These are phyloP conservation scores for Acanthococcus lagerstroemiae DNA, from an alignment of 2,888 invertebrate species.

Conservation along the genomic window DNA sequence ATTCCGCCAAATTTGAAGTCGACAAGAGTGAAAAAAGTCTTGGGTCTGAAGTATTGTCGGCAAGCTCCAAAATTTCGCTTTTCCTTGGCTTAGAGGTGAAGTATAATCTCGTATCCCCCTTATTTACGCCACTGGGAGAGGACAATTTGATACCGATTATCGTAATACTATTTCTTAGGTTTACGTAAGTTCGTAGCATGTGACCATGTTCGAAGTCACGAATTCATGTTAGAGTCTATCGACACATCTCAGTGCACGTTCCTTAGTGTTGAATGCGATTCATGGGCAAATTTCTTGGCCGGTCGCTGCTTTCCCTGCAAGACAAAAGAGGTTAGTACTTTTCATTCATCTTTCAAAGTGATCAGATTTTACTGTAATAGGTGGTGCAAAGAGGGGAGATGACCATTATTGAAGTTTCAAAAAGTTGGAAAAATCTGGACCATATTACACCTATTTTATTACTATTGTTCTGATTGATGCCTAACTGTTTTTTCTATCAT, in stretches of 20 bases:
- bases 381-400: not conserved
- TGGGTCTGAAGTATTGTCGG: too few species aligned
- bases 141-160: too few species aligned
- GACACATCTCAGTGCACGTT: conserved; percentile 57
- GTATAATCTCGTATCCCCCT: too few species aligned
- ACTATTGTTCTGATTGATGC: not conserved
- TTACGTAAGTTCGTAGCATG: conserved; percentile 66
- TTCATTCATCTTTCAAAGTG: too few species aligned
- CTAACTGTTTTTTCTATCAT: not conserved
- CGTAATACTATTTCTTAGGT: too few species aligned
- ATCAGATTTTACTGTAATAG: not conserved
- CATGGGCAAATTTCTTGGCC: conserved; percentile 50
- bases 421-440: not conserved
- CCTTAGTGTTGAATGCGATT: conserved; percentile 64
- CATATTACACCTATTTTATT: too few species aligned
- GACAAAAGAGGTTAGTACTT: conserved; percentile 35
- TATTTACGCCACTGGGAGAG: too few species aligned
- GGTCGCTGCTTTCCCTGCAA: conserved; percentile 40
- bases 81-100: too few species aligned
- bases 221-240: conserved; percentile 75
- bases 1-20: too few species aligned
- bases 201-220: conserved; percentile 75
- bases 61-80: too few species aligned
- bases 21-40: too few species aligned
- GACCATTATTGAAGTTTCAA: too few species aligned